These are phyloP conservation scores for Campaea margaritaria DNA, from an alignment of 2,888 invertebrate species.

Conservation along the genomic window DNA sequence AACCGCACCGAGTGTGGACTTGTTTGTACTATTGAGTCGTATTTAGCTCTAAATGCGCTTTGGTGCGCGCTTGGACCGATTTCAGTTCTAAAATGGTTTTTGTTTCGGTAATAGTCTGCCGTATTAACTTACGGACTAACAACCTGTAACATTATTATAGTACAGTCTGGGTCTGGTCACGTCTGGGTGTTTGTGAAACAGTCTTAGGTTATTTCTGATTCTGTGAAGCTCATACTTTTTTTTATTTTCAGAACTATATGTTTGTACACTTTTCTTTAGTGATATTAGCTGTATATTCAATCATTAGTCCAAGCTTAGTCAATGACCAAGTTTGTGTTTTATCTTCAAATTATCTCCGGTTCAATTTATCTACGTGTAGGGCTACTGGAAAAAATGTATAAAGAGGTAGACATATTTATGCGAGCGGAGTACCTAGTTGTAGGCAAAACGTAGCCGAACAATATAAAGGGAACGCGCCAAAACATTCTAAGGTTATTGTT, in stretches of 20 bases:
- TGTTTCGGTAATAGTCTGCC: conserved; percentile 3
- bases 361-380: no score
- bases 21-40: conserved; percentile 27
- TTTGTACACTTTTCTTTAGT: no score
- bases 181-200: background rate
- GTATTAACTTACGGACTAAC: background rate
- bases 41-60: conserved; percentile 13
- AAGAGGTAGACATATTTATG: conserved; percentile 1
- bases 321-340: no score
- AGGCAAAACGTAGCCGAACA: conserved; percentile 10
- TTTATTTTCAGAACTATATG: no score
- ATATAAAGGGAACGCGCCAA: conserved; percentile 23
- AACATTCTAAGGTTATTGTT: conserved; percentile 32
- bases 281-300: no score
- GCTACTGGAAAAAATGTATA: background rate
- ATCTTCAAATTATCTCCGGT: no score
- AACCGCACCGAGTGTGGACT: conserved; percentile 25
- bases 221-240: no score
- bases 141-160: background rate
- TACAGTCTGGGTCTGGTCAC: background rate
- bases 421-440: background rate
- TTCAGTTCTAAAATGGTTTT: conserved; percentile 12
- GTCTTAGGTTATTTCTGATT: no score
- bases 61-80: background rate
- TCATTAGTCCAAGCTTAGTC: no score